A percentile compares a stretch with the other conserved stretches of the same genome.
Conservation (phyloP, 1,140 invertebrate genomes). For the Drosophila grimshawi region DNA sequence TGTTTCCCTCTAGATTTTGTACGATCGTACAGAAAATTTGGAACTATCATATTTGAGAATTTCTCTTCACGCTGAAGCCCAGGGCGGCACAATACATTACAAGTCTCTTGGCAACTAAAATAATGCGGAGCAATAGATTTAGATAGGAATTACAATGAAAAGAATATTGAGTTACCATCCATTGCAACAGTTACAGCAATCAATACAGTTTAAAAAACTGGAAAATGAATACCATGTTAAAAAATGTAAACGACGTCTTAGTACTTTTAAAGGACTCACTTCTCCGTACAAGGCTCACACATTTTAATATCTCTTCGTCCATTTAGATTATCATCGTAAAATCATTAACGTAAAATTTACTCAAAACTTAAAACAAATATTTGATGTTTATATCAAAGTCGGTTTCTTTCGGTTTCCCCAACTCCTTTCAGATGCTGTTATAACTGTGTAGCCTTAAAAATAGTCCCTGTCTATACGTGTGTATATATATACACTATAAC, state of each 20-base stretch:
- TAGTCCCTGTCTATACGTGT: too few species aligned
- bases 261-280: conserved; percentile 11
- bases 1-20: not conserved
- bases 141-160: not conserved
- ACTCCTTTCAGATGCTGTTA: not conserved
- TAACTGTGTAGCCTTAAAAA: too few species aligned
- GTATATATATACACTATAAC: too few species aligned
- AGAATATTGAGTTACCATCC: not conserved
- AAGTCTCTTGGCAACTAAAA: too few species aligned
- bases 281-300: conserved; percentile 19
- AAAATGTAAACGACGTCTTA: too few species aligned
- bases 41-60: not conserved
- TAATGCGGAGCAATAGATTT: not conserved
- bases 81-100: not conserved
- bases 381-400: conserved; percentile 35
- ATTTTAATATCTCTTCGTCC: conserved; percentile 33
- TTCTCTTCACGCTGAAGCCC: not conserved
- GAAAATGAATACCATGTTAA: not conserved
- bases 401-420: not conserved
- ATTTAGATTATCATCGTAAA: conserved; percentile 25
- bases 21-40: not conserved
- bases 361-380: conserved; percentile 1
- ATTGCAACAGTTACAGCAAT: not conserved
- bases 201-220: not conserved
- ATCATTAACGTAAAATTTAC: conserved; percentile 34